Evolutionary conservation across 2,797 vertebrate genomes (phyloP).

Genomic region (Meda fulgida): DNA sequence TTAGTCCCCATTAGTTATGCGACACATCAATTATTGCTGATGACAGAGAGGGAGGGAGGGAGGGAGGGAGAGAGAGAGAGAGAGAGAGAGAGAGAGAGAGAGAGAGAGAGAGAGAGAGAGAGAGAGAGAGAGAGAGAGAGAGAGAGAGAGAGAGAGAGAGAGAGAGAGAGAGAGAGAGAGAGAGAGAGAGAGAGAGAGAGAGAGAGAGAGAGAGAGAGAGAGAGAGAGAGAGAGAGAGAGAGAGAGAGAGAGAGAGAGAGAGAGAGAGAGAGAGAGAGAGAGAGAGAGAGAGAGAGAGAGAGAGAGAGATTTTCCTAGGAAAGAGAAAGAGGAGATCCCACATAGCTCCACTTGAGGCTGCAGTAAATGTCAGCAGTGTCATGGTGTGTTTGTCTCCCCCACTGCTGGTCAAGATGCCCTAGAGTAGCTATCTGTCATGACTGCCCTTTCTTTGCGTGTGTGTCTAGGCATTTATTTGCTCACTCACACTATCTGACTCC

Average conservation of each 20-base stretch:
- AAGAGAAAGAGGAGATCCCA: slow-evolving; percentile 44
- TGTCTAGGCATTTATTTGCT: slow-evolving; percentile 11
- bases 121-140: too few species aligned
- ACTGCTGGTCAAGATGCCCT: slow-evolving; percentile 43
- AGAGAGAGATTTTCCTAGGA: slow-evolving; percentile 9
- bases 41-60: slow-evolving; percentile 18
- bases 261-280: too few species aligned
- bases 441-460: slow-evolving; percentile 6
- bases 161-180: too few species aligned
- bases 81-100: too few species aligned
- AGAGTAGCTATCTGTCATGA: slow-evolving; percentile 24
- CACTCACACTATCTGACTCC: slow-evolving; percentile 42
- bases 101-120: too few species aligned
- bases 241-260: too few species aligned
- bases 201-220: slow-evolving; percentile 8
- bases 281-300: slow-evolving; percentile 6
- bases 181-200: not conserved
- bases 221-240: too few species aligned
- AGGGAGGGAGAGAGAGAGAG: too few species aligned
- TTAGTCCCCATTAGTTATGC: slow-evolving; percentile 48
- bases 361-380: slow-evolving; percentile 64
- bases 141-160: not conserved
- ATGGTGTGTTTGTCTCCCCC: slow-evolving; percentile 38
- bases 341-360: slow-evolving; percentile 60
- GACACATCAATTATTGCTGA: slow-evolving; percentile 48